Percentiles rank a stretch among this genome's conserved stretches.
phyloP scores from a whole-genome alignment of 2,113 vertebrate genomes.

The Odobenus rosmarus region DNA sequence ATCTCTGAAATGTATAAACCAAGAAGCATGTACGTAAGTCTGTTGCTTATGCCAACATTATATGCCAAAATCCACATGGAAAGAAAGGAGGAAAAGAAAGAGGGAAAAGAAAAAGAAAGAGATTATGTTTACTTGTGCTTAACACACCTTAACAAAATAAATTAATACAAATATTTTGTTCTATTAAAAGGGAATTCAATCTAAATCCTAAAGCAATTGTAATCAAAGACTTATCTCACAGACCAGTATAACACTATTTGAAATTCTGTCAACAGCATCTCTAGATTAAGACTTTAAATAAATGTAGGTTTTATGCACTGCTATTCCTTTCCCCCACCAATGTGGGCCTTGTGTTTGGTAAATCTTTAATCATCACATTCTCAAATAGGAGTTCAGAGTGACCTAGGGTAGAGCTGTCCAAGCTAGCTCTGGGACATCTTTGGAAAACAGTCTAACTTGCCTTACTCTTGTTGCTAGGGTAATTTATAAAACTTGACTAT shows the following conservation, averaged over 20 bases:
- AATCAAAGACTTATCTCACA: neutral
- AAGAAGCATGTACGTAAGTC: neutral
- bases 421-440: neutral
- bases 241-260: neutral
- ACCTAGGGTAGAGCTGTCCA: accelerated
- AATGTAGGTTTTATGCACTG: neutral
- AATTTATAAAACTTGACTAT: neutral
- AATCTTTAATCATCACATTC: neutral
- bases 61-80: neutral
- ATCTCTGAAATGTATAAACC: neutral
- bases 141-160: neutral
- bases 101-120: neutral
- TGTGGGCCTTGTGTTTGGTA: neutral
- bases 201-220: neutral
- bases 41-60: neutral
- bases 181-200: neutral
- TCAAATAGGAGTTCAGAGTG: neutral
- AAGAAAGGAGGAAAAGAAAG: neutral
- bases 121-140: neutral
- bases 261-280: neutral
- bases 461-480: neutral
- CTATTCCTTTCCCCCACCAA: neutral
- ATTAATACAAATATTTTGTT: neutral
- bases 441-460: neutral
- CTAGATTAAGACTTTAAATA: neutral